Conservation (phyloP, 2,113 vertebrate species). For the Miniopterus natalensis region DNA sequence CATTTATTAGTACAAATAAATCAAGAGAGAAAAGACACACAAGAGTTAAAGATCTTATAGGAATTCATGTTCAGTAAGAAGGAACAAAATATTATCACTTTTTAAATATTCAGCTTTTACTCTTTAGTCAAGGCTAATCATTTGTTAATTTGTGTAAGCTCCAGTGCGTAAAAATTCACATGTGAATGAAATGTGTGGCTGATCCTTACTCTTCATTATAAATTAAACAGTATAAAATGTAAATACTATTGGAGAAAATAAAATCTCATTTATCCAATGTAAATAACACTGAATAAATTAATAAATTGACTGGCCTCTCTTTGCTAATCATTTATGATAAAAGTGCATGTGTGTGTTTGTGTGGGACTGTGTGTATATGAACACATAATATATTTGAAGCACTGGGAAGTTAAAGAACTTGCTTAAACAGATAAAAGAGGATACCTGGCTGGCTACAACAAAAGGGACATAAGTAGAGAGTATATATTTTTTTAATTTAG, state of each 20-base stretch:
- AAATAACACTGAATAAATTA: conserved; percentile 55
- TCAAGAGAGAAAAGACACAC: neutral
- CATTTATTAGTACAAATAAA: conserved; percentile 49
- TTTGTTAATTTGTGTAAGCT: conserved; percentile 51
- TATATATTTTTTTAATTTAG: neutral
- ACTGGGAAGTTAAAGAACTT: neutral
- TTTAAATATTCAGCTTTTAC: conserved; percentile 48
- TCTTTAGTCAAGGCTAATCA: conserved; percentile 44
- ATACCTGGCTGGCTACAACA: neutral
- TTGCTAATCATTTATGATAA: conserved; percentile 26
- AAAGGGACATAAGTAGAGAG: neutral
- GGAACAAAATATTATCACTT: conserved; percentile 41
- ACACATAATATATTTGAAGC: neutral
- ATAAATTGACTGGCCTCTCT: neutral
- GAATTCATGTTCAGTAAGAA: neutral
- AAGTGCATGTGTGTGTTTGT: neutral
- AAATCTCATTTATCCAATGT: conserved; percentile 15
- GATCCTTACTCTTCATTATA: conserved; percentile 36
- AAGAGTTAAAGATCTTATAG: neutral
- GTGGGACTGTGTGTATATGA: neutral
- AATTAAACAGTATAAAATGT: conserved; percentile 28
- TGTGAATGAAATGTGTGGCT: neutral
- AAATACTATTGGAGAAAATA: conserved; percentile 62
- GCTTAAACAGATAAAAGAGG: neutral
- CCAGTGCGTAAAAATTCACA: conserved; percentile 7